Conservation (phyloP, 1,140 invertebrate species). For the Bombus picipes region DNA sequence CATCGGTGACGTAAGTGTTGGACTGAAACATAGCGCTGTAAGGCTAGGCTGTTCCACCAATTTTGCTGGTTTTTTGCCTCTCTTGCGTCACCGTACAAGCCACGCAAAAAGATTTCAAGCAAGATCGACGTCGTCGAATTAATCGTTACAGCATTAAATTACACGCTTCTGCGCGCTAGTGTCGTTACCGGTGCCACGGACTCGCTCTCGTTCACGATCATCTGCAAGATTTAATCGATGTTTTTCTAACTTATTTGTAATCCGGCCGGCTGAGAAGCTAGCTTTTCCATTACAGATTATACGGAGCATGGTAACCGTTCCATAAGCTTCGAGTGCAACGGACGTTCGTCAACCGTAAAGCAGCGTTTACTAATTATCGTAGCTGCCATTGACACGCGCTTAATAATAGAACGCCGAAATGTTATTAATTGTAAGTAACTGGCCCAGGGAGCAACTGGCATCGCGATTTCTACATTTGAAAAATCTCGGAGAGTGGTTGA, state of each 20-base stretch:
- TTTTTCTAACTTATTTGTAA: slow-evolving; percentile 13
- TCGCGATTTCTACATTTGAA: neutral
- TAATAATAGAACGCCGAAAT: slow-evolving; percentile 50
- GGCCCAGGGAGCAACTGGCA: neutral
- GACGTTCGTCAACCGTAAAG: slow-evolving; percentile 53
- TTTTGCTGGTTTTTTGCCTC: slow-evolving; percentile 45
- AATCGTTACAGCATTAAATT: slow-evolving; percentile 13
- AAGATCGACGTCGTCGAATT: slow-evolving; percentile 27
- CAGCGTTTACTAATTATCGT: slow-evolving; percentile 50
- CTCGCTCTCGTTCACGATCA: slow-evolving; percentile 18
- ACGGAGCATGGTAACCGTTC: slow-evolving; percentile 35
- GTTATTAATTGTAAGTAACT: slow-evolving; percentile 20
- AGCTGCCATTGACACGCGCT: slow-evolving; percentile 49
- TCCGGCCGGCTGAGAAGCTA: neutral
- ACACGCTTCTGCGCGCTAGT: neutral
- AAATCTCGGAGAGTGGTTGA: neutral
- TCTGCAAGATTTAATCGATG: slow-evolving; percentile 25
- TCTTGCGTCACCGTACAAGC: slow-evolving; percentile 35
- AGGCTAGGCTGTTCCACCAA: slow-evolving; percentile 40
- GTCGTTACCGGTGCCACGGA: slow-evolving; percentile 13
- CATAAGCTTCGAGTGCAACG: slow-evolving; percentile 42
- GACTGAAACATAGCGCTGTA: slow-evolving; percentile 32
- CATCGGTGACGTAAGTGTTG: slow-evolving; percentile 53
- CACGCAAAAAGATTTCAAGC: slow-evolving; percentile 33
- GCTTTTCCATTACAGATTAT: slow-evolving; percentile 44